phyloP scores from a whole-genome alignment of 2,797 vertebrate genomes.

The Urocyon cinereoargenteus region DNA sequence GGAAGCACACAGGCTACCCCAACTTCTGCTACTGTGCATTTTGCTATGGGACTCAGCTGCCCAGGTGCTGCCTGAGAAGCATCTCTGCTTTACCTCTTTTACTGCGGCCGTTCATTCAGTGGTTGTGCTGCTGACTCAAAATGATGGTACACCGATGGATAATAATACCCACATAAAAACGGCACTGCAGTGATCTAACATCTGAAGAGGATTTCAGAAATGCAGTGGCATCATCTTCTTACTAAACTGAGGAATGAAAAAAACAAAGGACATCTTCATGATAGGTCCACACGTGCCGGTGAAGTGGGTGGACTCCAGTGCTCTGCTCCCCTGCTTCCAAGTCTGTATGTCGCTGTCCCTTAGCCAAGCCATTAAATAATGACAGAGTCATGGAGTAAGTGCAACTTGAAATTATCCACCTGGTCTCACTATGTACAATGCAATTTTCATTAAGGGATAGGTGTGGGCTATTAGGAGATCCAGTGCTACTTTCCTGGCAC shows the following conservation, averaged over 20 bases:
- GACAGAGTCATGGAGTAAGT: not conserved
- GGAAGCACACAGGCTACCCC: not conserved
- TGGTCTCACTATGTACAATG: not conserved
- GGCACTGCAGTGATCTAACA: not conserved
- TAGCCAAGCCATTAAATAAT: not conserved
- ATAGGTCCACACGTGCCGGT: not conserved
- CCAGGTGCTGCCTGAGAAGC: not conserved
- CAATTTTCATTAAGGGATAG: not conserved
- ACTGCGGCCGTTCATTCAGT: not conserved
- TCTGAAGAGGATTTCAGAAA: slow-evolving; percentile 41
- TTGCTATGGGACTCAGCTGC: not conserved
- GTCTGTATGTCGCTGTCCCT: not conserved
- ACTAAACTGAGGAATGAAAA: not conserved
- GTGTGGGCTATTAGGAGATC: not conserved
- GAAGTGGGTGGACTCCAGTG: not conserved
- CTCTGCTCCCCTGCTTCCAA: not conserved
- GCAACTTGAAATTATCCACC: not conserved
- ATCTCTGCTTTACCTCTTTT: not conserved
- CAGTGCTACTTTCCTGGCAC: not conserved
- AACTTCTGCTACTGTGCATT: not conserved
- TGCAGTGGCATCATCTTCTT: not conserved
- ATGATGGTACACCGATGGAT: not conserved
- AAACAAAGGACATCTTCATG: not conserved
- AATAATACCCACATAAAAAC: not conserved
- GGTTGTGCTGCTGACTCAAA: not conserved